These are phyloP conservation scores for Crotalus adamanteus DNA, from an alignment of 2,797 vertebrate species.

Conservation along the genomic window DNA sequence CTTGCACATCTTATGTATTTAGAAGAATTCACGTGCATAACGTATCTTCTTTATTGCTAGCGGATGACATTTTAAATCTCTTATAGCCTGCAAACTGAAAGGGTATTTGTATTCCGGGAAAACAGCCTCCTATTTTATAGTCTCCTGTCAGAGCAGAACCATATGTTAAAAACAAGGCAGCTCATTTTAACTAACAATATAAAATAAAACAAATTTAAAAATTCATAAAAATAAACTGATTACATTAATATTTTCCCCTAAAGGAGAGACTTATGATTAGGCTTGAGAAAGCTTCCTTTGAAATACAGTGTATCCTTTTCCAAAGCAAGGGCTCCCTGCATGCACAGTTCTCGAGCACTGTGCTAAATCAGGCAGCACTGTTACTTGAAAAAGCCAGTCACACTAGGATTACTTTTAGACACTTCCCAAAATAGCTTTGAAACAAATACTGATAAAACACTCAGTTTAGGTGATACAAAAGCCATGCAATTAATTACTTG, in stretches of 20 bases:
- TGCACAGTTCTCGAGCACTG: constrained; percentile 30
- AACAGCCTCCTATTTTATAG: background rate
- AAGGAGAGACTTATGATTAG: constrained; percentile 30
- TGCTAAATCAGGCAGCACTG: constrained; percentile 44
- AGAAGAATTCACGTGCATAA: background rate
- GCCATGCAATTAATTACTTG: constrained; percentile 75
- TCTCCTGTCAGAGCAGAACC: constrained; percentile 20
- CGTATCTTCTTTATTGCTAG: background rate
- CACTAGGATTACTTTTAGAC: constrained; percentile 44
- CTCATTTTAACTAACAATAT: background rate
- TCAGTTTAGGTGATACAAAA: constrained; percentile 67
- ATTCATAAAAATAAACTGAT: constrained; percentile 26
- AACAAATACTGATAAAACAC: constrained; percentile 56
- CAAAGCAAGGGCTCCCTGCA: constrained; percentile 31
- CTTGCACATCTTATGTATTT: rapidly evolving
- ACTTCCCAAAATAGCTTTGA: constrained; percentile 45
- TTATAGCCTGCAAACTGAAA: constrained; percentile 1
- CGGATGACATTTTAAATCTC: background rate
- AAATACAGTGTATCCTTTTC: constrained; percentile 28
- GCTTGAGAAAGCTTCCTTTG: constrained; percentile 36
- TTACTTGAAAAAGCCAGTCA: constrained; percentile 45
- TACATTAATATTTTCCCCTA: constrained; percentile 3
- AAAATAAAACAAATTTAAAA: background rate
- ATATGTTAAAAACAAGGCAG: rapidly evolving
- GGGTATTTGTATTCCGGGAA: background rate